Conservation (phyloP, 2,797 vertebrate genomes). For the Peromyscus aztecus region DNA sequence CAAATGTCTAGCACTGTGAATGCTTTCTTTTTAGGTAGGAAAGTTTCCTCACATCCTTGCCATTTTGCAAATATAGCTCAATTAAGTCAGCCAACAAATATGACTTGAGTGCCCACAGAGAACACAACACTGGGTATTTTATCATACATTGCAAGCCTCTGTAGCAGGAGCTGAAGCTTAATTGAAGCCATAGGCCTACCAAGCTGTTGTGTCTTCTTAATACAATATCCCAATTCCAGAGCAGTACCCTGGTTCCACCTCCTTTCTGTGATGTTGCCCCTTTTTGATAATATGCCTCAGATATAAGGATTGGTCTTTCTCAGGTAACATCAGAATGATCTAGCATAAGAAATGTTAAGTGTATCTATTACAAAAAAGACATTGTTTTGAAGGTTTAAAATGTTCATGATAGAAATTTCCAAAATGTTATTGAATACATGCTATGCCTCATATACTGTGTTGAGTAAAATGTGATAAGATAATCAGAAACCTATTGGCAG, state of each 20-base stretch:
- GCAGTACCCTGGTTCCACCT: neutral
- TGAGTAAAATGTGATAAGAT: constrained; percentile 1
- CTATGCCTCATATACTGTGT: constrained; percentile 3
- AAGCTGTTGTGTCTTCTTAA: constrained; percentile 24
- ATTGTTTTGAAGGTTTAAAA: constrained; percentile 49
- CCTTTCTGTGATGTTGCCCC: neutral
- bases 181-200: neutral
- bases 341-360: constrained; percentile 32
- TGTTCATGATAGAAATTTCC: neutral
- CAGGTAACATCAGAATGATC: neutral
- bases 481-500: neutral
- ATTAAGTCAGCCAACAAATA: constrained; percentile 79
- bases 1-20: constrained; percentile 81
- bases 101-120: constrained; percentile 70
- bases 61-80: constrained; percentile 83
- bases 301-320: neutral
- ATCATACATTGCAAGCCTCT: constrained; percentile 64
- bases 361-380: constrained; percentile 21
- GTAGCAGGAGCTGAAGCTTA: constrained; percentile 23
- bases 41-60: constrained; percentile 81
- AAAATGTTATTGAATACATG: neutral
- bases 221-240: neutral
- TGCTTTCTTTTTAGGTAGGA: constrained; percentile 82
- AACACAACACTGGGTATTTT: constrained; percentile 74
- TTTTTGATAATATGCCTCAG: constrained; percentile 10